Evolutionary conservation across 2,113 vertebrate species (phyloP).

Genomic region (Caranx ignobilis): DNA sequence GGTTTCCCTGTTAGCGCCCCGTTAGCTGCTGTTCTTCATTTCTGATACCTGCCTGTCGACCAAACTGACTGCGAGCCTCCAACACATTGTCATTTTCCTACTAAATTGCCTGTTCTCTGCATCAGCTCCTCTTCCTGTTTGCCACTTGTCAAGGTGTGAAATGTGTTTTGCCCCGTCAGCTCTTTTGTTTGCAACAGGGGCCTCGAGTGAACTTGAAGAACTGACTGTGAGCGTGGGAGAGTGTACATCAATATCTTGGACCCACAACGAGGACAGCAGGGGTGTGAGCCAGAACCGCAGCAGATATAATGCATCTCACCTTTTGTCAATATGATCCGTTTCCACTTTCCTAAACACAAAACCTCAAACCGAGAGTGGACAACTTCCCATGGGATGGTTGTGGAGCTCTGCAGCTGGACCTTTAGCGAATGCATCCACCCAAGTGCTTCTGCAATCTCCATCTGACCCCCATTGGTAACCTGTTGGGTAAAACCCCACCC

Average conservation of each 20-base stretch:
- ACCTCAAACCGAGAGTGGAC: no score
- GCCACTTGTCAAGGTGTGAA: background rate
- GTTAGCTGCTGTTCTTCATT: conserved; percentile 9
- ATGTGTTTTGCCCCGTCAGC: background rate
- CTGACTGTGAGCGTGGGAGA: background rate
- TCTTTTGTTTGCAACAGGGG: background rate
- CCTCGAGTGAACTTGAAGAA: background rate
- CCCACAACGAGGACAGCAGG: background rate
- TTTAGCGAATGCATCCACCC: background rate
- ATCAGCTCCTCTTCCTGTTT: background rate
- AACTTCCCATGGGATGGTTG: no score
- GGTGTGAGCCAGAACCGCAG: background rate
- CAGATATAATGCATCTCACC: background rate
- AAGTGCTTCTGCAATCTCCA: background rate
- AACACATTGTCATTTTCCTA: conserved; percentile 9
- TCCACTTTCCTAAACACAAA: background rate
- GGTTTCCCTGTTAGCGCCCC: conserved; percentile 7
- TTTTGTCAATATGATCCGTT: background rate
- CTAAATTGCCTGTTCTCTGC: background rate
- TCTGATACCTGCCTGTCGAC: background rate
- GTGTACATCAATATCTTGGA: background rate
- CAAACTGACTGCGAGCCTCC: background rate
- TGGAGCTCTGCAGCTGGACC: no score
- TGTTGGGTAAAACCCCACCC: background rate
- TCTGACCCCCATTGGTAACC: background rate